Evolutionary conservation across 2,888 invertebrate species (phyloP).

Genomic region (Disparrhopalites patrizii): DNA sequence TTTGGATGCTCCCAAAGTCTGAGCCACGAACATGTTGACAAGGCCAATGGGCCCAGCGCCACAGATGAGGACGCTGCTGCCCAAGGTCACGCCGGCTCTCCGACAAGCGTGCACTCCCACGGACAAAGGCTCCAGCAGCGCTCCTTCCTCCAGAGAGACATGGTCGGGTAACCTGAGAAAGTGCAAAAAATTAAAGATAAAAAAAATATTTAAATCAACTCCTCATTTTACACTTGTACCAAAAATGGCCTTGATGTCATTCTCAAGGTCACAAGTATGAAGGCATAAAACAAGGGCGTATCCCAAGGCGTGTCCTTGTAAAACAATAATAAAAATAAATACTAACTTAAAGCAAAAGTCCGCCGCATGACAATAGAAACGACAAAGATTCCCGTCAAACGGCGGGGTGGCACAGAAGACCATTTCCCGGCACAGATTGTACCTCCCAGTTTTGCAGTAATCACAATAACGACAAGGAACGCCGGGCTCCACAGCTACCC

Average conservation of each 20-base stretch:
- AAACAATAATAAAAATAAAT: conserved; percentile 51
- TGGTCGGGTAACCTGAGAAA: conserved; percentile 74
- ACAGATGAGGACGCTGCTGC: conserved; percentile 70
- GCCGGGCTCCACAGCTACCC: conserved; percentile 86
- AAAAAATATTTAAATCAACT: not conserved
- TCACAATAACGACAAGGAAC: conserved; percentile 79
- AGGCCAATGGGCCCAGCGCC: conserved; percentile 79
- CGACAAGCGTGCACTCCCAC: conserved; percentile 86
- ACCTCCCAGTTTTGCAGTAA: conserved; percentile 80
- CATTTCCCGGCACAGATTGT: conserved; percentile 86
- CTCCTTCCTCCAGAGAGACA: conserved; percentile 88
- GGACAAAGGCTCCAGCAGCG: conserved; percentile 84
- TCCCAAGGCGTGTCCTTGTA: conserved; percentile 56
- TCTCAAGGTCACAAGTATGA: too few species aligned
- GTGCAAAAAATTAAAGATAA: not conserved
- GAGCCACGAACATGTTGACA: conserved; percentile 72
- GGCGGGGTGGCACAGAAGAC: conserved; percentile 95
- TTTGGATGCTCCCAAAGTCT: conserved; percentile 77
- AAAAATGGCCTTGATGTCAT: too few species aligned
- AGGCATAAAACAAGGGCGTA: too few species aligned
- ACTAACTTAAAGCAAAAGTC: conserved; percentile 80
- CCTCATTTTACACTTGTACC: too few species aligned
- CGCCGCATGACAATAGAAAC: conserved; percentile 84
- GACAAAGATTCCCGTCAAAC: conserved; percentile 77
- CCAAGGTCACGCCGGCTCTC: conserved; percentile 68